Conservation (phyloP, 2,888 invertebrate species). For the Calliscelio sp. region DNA sequence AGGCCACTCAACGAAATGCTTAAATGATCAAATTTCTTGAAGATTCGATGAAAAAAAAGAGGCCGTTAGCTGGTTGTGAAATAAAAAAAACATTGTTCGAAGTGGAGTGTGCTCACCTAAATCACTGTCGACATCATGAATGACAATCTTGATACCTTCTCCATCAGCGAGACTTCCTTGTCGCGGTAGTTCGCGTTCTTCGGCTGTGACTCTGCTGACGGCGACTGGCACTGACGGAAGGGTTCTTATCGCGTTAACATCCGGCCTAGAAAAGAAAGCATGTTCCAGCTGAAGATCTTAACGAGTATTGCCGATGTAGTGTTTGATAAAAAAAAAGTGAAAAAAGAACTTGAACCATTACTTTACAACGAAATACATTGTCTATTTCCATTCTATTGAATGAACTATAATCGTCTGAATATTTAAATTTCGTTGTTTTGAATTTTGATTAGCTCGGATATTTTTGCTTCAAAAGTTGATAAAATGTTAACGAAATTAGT, state of each 20-base stretch:
- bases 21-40: too few species aligned
- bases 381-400: too few species aligned
- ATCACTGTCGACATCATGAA: conserved; percentile 93
- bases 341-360: neutral
- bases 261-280: conserved; percentile 88
- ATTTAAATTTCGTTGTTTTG: too few species aligned
- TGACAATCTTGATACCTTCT: conserved; percentile 96
- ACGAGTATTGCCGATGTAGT: conserved; percentile 48
- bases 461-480: too few species aligned
- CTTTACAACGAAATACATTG: neutral
- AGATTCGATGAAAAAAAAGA: too few species aligned
- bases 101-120: conserved; percentile 81
- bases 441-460: too few species aligned
- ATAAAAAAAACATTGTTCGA: conserved; percentile 49
- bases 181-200: conserved; percentile 89
- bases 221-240: conserved; percentile 86
- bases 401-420: too few species aligned
- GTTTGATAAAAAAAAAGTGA: too few species aligned
- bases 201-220: conserved; percentile 88
- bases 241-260: conserved; percentile 88
- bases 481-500: too few species aligned
- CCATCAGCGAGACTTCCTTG: conserved; percentile 96
- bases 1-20: too few species aligned
- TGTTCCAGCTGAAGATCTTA: conserved; percentile 34
- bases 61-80: too few species aligned